Evolutionary conservation across 2,888 invertebrate genomes (phyloP).

Genomic region (Drosophila leonis): DNA sequence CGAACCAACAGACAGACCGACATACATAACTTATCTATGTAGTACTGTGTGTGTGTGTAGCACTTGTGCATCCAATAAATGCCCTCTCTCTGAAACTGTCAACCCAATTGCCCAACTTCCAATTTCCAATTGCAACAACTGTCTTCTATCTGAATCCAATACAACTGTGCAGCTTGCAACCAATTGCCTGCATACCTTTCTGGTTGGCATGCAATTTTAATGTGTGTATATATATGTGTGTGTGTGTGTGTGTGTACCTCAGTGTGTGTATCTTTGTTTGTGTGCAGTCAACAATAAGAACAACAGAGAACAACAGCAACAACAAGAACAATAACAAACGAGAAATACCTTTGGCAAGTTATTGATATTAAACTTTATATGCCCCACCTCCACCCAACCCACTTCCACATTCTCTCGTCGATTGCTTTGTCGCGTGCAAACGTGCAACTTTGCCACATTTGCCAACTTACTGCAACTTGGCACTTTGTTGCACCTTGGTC

Average conservation of each 20-base stretch:
- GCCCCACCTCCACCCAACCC: background rate
- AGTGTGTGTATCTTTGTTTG: conserved; percentile 9
- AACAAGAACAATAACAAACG: conserved; percentile 5
- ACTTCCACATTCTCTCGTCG: background rate
- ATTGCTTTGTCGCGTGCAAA: conserved; percentile 22
- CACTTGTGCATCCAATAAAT: conserved; percentile 44
- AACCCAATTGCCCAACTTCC: conserved; percentile 26
- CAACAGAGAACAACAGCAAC: conserved; percentile 31
- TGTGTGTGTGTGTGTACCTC: conserved; percentile 25
- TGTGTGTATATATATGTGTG: conserved; percentile 30
- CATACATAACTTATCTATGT: background rate
- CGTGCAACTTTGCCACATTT: conserved; percentile 51
- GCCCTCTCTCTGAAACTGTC: conserved; percentile 35
- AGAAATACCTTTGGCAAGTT: conserved; percentile 37
- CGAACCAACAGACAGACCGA: background rate
- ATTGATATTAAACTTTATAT: conserved; percentile 56
- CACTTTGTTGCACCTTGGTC: conserved; percentile 7
- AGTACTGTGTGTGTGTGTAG: conserved; percentile 1
- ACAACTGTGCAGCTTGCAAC: background rate
- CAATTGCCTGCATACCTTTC: conserved; percentile 36
- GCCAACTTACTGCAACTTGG: conserved; percentile 35
- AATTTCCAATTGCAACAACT: conserved; percentile 29
- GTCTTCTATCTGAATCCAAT: conserved; percentile 4
- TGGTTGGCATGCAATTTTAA: conserved; percentile 76
- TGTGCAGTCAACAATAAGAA: conserved; percentile 33